Evolutionary conservation across 2,888 invertebrate species (phyloP), one percentile per base, ranked within the genome.

Genomic region (Thymelicus sylvestris): DNA sequence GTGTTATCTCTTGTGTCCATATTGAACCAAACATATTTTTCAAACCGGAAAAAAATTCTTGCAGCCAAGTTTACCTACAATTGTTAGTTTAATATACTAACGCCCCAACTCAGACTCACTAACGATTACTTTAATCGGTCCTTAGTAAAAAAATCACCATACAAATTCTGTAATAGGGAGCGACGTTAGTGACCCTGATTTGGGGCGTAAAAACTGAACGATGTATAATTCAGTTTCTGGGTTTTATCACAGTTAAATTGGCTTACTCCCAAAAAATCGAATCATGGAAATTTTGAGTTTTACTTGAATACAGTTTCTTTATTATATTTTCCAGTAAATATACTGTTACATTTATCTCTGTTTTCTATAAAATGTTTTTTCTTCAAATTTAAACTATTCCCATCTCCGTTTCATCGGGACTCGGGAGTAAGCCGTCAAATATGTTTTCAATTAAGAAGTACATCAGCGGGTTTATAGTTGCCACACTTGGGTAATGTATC

Each of bases 401-500:
- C 15, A 52, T 15, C 15, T 52, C 15, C 50, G 7, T 52, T 52
- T 44, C 19, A 7, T 52, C 8, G 24, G 24, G 55, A 55, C 1
- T 52, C 8, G 24, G 24, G 55, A 55, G 55, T 10, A 55, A 55
- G 24, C 55, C 12, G 2, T 12, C 0, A 24, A 19, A 8, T 52
- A n/a, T 7, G 10, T 24, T 4, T 74, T 83, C 77, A 93, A 77
- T 92, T 90, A 5, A 94, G 80, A 47, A 94, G 79, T 0, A 92
- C 90, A 81, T 94, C 93, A 6, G 93, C 90, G 7, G 94, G 94
- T 62, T 89, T 89, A 66, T 89, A 94, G 77, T 82, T 92, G 0
- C 95, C 94, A 76, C 95, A 95, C 67, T 88, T 91, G 0, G 94
- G 94, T 76, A 95, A 85, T 6, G 88, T 84, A 44, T 92, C 88